Evolutionary conservation across 2,888 invertebrate species (phyloP), one percentile per base, ranked within the genome.

Genomic region (Lochmaea crataegi): DNA sequence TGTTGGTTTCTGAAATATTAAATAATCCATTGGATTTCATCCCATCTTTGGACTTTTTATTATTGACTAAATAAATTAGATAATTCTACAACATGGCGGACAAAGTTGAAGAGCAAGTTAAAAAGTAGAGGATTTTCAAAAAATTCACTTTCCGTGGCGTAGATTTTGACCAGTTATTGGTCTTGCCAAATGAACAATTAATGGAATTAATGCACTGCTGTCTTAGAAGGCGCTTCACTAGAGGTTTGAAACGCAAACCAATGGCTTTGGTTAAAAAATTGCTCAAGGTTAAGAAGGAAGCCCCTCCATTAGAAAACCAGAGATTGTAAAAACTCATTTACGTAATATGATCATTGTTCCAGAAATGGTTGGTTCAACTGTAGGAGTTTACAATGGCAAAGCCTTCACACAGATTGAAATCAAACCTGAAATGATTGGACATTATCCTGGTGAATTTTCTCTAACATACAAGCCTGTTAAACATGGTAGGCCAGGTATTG

Each of bases 321-420:
- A 98, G 87, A 96, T 97, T 80, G 98, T 99, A 0, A 99, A 99
- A 89, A 99, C 99, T 11, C 99, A 99, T 89, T 90, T 99, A 83
- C 92, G 99, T 79, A 97, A 99, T 89, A 99, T 99, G 98, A 96
- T 99, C 86, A 96, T 99, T 86, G 94, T 99, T n/a, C 99, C 99
- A 12, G 99, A 99, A 89, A 99, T 99, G 99, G 98, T 99, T 82
- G 99, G 99, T 77, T 97, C 97, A 81, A 97, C 99, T 86, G 96
- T 99, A 84, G 99, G 99, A 81, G 96, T 98, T 74, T 98, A 98
- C 91, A 98, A 98, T 84, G 98, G 98, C 82, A 98, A 98, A 88
- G 95, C 97, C 69, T 99, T 98, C 89, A 98, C 96, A 85, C 96
- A 97, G 90, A 90, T 90, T 79, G 90, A 90, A 88, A 90, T 90